A percentile compares a stretch with the other conserved stretches of the same genome.
These are phyloP conservation scores for Lithophane semibrunnea DNA, from an alignment of 2,888 invertebrate species.

Conservation along the genomic window DNA sequence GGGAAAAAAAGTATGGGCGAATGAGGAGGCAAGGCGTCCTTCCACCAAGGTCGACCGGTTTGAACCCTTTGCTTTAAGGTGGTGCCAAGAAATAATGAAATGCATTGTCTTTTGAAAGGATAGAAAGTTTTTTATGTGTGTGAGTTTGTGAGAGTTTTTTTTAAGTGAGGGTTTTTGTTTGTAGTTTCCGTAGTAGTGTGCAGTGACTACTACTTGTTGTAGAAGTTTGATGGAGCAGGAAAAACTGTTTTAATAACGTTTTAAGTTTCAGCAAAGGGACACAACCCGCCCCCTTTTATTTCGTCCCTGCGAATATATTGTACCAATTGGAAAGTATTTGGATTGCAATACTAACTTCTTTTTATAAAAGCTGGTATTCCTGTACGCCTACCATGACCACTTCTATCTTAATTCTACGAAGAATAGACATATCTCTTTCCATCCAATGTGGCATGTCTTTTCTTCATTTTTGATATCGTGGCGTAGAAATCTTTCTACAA, in stretches of 20 bases:
- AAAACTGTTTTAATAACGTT: background rate
- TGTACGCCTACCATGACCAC: background rate
- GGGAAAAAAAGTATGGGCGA: constrained; percentile 73
- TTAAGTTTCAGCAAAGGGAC: background rate
- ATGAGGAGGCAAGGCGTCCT: constrained; percentile 69
- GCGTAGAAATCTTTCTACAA: background rate
- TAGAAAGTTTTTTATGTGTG: constrained; percentile 26
- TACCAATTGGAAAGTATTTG: background rate
- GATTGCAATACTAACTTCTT: background rate
- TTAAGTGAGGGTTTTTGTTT: background rate
- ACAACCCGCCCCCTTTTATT: background rate
- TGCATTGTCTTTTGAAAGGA: constrained; percentile 52
- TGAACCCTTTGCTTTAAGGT: constrained; percentile 24
- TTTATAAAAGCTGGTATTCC: background rate
- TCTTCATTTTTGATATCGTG: background rate
- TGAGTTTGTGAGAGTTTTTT: background rate
- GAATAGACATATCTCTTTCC: background rate
- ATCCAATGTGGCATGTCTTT: background rate
- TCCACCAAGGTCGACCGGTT: constrained; percentile 75
- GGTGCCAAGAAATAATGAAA: constrained; percentile 55
- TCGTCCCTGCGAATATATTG: no score
- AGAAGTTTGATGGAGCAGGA: no score
- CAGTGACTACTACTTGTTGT: no score
- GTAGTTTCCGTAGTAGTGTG: background rate
- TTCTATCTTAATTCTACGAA: background rate